These are phyloP conservation scores for Megaustenia siamemsis DNA, from an alignment of 2,888 invertebrate species.

Conservation along the genomic window DNA sequence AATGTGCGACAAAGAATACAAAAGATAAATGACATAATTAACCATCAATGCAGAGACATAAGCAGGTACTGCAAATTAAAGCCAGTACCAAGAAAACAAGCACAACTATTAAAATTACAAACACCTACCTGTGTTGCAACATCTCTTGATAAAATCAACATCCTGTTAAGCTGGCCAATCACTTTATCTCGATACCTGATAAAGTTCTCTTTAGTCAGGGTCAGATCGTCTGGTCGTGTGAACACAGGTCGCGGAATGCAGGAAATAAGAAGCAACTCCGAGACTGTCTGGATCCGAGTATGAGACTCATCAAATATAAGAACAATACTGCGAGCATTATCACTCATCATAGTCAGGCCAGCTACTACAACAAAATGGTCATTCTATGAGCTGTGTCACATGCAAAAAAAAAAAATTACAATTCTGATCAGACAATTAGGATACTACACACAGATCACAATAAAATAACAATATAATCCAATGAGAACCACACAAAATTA, in stretches of 20 bases:
- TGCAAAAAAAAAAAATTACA: neutral
- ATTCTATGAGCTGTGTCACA: neutral
- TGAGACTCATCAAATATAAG: conserved; percentile 73
- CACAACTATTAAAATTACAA: neutral
- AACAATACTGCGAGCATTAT: conserved; percentile 68
- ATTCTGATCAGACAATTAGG: no score
- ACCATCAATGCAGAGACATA: no score
- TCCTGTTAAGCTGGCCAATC: conserved; percentile 65
- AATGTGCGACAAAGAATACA: no score
- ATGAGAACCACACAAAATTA: no score
- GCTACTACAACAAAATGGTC: neutral
- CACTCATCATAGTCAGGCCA: conserved; percentile 51
- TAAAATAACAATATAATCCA: no score
- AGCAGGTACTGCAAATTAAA: no score
- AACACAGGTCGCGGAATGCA: conserved; percentile 76
- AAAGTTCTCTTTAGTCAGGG: conserved; percentile 51
- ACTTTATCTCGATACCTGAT: conserved; percentile 66
- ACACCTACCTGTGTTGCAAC: conserved; percentile 64
- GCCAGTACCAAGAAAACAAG: neutral
- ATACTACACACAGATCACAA: no score
- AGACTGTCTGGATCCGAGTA: conserved; percentile 77
- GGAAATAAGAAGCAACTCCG: conserved; percentile 77
- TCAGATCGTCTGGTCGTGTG: conserved; percentile 61
- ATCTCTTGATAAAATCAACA: conserved; percentile 67
- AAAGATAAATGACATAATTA: no score